Base-by-base conservation (phyloP, 1,140 invertebrate genomes). In the Drosophila pandora region DNA sequence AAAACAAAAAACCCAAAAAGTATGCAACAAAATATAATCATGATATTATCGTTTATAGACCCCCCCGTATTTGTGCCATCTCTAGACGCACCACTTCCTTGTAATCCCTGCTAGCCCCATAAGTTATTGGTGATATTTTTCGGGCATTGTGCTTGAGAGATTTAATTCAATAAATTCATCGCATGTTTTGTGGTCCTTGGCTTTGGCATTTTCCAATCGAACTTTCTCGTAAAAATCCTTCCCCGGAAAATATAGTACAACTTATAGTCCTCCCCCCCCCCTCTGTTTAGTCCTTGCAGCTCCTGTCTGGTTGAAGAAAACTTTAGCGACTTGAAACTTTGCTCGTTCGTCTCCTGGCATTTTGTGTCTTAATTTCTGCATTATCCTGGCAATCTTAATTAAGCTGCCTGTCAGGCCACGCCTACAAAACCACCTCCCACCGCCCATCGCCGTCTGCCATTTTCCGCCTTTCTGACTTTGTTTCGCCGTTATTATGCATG, bases 351-450 rank as follows among this genome's bases (percentile, higher is more conserved):
- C 47, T 55, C 34, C 22, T 65, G 52, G 32, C 39, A 60, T 48
- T 50, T 70, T 68, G 63, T 64, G 55, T 78, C 63, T 78, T 79
- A 68, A 79, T 74, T 74, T 79, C 62, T 39, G 52, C 76, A 79
- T 79, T 79, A 79, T 78, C 77, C 64, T 64, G 28, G 58, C 71
- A 57, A 75, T 80, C 76, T 80, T 80, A 80, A 80, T 79, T 64
- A 75, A 79, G 64, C 57, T 79, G 76, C 63, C 76, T 79, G 65
- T 70, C 60, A 65, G 43, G 30, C 25, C 47, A 53, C 61, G 34
- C 62, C 61, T 30, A 32, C 45, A 37, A 37, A 4, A 0, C 12
- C 34, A n/a, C 34, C 10, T 2, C 34, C 34, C 12, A 37, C 9
- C 30, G 30, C 30, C 30, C n/a, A 32, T 25, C 34, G 67, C 61